Base-by-base conservation (phyloP, 2,888 invertebrate species). In the Hydroisotoma schaefferi region DNA sequence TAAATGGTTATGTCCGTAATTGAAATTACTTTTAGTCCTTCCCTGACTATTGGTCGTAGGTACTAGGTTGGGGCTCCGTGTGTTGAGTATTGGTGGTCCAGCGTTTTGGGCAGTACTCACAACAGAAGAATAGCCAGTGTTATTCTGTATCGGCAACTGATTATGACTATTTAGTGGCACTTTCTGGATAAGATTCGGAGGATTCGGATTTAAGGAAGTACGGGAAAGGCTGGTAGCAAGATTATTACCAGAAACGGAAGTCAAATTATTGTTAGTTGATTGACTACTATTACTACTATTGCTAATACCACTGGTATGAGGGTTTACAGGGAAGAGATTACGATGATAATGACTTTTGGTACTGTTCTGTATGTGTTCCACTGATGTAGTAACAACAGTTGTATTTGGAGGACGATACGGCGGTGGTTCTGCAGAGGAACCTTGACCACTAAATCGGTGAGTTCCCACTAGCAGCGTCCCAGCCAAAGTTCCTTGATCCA, bases 401-500 rank as follows among this genome's bases (percentile, higher is more conserved):
- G 23, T 22, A 46, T 25, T 22, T 23, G 22, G 46, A 46, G 25
- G 46, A 5, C 46, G 46, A 46, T 49, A 27, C 28, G 49, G 49
- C n/a, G 28, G 26, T 46, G 26, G 49, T 20, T 18, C 49, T 27
- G 20, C 57, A 18, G 20, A n/a, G 22, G 56, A 18, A 56, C 46
- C 25, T 43, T 56, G 47, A 10, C 52, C 56, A 22, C 58, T 56
- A 53, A 57, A 61, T 40, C 59, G 59, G 22, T 57, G 33, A 25
- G 27, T 48, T 22, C 59, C 58, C 33, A 61, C 65, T n/a, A n/a
- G n/a, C 38, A 61, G 61, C 56, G 58, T 61, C 25, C 58, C 58
- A 27, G 49, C 63, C 18, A 55, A 53, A n/a, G 49, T 58, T 46
- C 66, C 59, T 59, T 73, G 71, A 75, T 87, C 87, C 72, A 87